These are phyloP conservation scores for Smutsia gigantea DNA, from an alignment of 2,797 vertebrate species.

Conservation along the genomic window DNA sequence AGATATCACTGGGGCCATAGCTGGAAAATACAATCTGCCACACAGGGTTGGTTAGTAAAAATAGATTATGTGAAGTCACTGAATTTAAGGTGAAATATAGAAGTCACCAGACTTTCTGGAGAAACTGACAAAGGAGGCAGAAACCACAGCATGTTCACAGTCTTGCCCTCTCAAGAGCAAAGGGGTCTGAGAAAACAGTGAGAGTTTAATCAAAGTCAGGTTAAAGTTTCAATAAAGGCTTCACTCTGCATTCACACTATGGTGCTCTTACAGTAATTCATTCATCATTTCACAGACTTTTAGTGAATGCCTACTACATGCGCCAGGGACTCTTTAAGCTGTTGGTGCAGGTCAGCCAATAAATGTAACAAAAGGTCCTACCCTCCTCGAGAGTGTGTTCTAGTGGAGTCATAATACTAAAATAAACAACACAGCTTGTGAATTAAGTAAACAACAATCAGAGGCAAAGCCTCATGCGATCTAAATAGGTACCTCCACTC, in stretches of 20 bases:
- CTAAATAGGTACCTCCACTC: not conserved
- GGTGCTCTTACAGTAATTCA: conserved; percentile 1
- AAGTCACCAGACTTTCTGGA: conserved; percentile 1
- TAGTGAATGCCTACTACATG: not conserved
- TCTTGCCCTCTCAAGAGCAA: conserved; percentile 26
- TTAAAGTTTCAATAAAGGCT: conserved; percentile 8
- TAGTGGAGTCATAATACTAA: not conserved
- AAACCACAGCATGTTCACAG: conserved; percentile 47
- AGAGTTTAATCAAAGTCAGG: not conserved
- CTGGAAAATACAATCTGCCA: conserved; percentile 55
- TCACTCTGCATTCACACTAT: not conserved
- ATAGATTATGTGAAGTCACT: conserved; percentile 63
- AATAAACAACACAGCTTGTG: not conserved
- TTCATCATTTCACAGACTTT: conserved; percentile 31
- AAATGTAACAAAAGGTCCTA: conserved; percentile 6
- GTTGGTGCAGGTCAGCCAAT: not conserved
- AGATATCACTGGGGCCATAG: conserved; percentile 22
- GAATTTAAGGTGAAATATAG: conserved; percentile 54
- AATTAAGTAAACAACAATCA: conserved; percentile 46
- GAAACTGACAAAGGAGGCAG: conserved; percentile 47
- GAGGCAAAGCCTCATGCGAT: not conserved
- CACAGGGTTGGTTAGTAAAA: conserved; percentile 53
- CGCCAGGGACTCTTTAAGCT: not conserved
- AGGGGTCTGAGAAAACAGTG: not conserved
- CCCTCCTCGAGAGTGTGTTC: not conserved